Evolutionary conservation across 1,140 invertebrate species (phyloP).

Genomic region (Eriosoma lanigerum): DNA sequence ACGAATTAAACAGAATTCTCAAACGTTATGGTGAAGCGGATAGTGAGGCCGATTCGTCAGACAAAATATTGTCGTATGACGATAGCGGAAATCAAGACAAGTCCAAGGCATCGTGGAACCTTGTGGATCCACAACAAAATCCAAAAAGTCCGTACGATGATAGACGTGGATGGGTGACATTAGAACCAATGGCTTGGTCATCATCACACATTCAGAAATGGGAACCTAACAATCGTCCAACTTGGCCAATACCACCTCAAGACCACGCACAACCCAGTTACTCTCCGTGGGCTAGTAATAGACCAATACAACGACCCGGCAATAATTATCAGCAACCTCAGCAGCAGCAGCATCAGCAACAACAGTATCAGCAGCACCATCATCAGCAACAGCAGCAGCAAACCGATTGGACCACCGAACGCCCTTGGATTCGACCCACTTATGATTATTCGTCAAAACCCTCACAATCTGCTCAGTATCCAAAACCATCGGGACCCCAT

Average conservation of each 20-base stretch:
- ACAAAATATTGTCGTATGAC: conserved; percentile 54
- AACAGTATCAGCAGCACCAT: conserved; percentile 53
- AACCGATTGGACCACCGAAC: conserved; percentile 55
- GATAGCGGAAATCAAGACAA: conserved; percentile 54
- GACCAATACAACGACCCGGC: conserved; percentile 29
- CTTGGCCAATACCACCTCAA: conserved; percentile 56
- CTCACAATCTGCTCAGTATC: conserved; percentile 15
- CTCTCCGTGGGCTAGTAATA: conserved; percentile 11
- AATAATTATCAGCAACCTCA: conserved; percentile 52
- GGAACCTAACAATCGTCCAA: conserved; percentile 62
- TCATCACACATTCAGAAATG: conserved; percentile 78
- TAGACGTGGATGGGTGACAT: conserved; percentile 72
- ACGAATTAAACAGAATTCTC: conserved; percentile 56
- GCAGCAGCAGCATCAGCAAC: conserved; percentile 54
- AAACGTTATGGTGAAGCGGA: conserved; percentile 54
- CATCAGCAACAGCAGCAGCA: conserved; percentile 56
- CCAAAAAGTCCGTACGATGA: conserved; percentile 67
- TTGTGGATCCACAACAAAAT: conserved; percentile 53
- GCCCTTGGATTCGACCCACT: conserved; percentile 57
- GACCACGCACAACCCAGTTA: conserved; percentile 40
- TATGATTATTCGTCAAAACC: conserved; percentile 55
- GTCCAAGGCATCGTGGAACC: conserved; percentile 58
- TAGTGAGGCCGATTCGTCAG: conserved; percentile 54
- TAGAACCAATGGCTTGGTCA: conserved; percentile 77
- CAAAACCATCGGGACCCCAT: conserved; percentile 43